Percentiles rank a stretch among this genome's conserved stretches.
phyloP scores from a whole-genome alignment of 1,140 invertebrate species.

The Drosophila miranda region DNA sequence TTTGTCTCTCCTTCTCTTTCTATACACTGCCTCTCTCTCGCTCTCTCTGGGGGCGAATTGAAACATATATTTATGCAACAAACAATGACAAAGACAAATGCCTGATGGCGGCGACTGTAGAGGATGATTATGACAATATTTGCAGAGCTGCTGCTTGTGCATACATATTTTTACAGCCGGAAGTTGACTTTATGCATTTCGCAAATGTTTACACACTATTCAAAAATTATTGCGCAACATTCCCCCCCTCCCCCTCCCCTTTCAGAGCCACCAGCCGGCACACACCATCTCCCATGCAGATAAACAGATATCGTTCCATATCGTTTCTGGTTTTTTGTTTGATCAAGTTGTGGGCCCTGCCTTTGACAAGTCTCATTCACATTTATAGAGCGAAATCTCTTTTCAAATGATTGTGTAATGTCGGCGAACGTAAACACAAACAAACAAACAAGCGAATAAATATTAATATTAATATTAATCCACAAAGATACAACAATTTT shows the following conservation, averaged over 20 bases:
- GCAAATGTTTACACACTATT: conserved; percentile 76
- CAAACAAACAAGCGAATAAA: conserved; percentile 12
- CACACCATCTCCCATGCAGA: too few relatives aligned
- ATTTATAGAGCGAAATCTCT: conserved; percentile 8
- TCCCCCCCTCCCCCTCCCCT: conserved; percentile 12
- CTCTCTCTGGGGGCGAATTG: conserved; percentile 9
- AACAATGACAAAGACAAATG: conserved; percentile 50
- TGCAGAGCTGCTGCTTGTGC: conserved; percentile 51
- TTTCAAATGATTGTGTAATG: conserved; percentile 35
- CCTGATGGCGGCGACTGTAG: conserved; percentile 41
- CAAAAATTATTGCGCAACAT: conserved; percentile 76
- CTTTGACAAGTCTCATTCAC: conserved; percentile 17
- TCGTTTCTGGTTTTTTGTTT: conserved; percentile 9
- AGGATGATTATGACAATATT: conserved; percentile 79
- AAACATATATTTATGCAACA: conserved; percentile 49
- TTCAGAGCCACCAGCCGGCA: too few relatives aligned
- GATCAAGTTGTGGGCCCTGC: conserved; percentile 25
- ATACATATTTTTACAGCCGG: conserved; percentile 61
- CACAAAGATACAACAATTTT: conserved; percentile 28
- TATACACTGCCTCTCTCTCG: neutral
- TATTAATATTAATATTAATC: conserved; percentile 17
- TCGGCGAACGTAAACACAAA: conserved; percentile 44
- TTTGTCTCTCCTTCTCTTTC: too few relatives aligned
- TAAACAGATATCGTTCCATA: too few relatives aligned
- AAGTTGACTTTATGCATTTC: conserved; percentile 79